A percentile compares a stretch with the other conserved stretches of the same genome.
These are phyloP conservation scores for Passerculus sandwichensis DNA, from an alignment of 2,797 vertebrate species.

Conservation along the genomic window DNA sequence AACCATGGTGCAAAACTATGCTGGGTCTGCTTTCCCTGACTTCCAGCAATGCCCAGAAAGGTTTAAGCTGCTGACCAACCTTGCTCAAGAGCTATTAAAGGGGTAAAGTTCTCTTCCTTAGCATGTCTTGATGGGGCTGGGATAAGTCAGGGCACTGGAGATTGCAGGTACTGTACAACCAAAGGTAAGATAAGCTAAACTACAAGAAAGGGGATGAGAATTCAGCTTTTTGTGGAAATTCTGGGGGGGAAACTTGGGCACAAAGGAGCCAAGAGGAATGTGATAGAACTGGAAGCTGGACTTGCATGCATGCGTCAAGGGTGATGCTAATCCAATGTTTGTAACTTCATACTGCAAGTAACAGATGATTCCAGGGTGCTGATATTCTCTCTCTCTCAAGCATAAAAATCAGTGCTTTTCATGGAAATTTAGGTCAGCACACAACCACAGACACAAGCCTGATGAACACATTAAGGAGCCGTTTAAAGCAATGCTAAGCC, in stretches of 20 bases:
- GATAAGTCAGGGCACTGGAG: neutral
- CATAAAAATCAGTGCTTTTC: neutral
- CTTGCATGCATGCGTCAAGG: neutral
- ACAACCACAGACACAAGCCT: neutral
- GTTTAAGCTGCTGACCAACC: neutral
- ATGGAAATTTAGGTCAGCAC: neutral
- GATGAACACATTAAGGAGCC: neutral
- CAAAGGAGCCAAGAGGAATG: neutral
- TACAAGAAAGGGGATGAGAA: neutral
- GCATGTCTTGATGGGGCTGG: neutral
- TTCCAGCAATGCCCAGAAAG: neutral
- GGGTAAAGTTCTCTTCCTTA: neutral
- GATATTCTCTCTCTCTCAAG: neutral
- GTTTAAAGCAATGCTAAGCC: neutral
- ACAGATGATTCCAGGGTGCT: neutral
- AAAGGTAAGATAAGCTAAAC: neutral
- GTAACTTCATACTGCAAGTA: neutral
- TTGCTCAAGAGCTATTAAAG: neutral
- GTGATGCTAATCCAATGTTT: neutral
- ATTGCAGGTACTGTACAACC: accelerated
- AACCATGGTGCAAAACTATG: accelerated
- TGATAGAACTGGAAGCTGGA: neutral
- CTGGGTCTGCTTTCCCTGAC: neutral
- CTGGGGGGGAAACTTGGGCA: neutral
- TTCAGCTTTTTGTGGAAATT: neutral